Conservation (phyloP, 1,140 invertebrate species). For the Drosophila pseudoananassae region DNA sequence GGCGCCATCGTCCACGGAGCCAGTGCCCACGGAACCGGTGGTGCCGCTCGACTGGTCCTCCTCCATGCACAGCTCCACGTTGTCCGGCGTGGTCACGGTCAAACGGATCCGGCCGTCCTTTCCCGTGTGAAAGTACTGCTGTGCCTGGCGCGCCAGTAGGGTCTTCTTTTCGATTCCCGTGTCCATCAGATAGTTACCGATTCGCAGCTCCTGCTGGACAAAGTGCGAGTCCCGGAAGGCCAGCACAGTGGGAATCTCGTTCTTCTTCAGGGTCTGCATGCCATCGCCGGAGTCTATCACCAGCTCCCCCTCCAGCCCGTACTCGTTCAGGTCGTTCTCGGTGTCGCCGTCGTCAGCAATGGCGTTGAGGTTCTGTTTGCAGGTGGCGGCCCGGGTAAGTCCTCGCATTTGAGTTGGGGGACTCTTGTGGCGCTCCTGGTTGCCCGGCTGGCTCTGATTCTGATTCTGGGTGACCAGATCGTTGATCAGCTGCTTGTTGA, state of each 20-base stretch:
- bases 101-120: slow-evolving; percentile 72
- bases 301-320: slow-evolving; percentile 13
- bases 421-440: slow-evolving; percentile 55
- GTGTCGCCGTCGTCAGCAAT: slow-evolving; percentile 58
- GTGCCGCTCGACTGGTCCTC: slow-evolving; percentile 62
- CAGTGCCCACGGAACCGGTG: slow-evolving; percentile 48
- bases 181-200: slow-evolving; percentile 83
- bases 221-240: slow-evolving; percentile 82
- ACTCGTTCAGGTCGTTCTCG: slow-evolving; percentile 15
- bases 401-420: slow-evolving; percentile 33
- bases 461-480: slow-evolving; percentile 60
- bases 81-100: slow-evolving; percentile 80
- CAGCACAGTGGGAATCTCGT: slow-evolving; percentile 82
- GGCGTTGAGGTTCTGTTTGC: slow-evolving; percentile 76
- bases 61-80: slow-evolving; percentile 75
- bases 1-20: slow-evolving; percentile 68
- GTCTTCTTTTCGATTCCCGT: slow-evolving; percentile 82
- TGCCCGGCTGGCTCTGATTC: slow-evolving; percentile 20
- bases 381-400: slow-evolving; percentile 65
- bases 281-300: slow-evolving; percentile 42
- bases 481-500: slow-evolving; percentile 78
- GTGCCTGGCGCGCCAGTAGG: slow-evolving; percentile 54
- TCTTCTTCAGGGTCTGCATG: slow-evolving; percentile 68
- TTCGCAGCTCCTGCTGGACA: slow-evolving; percentile 82
- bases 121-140: slow-evolving; percentile 53